Conservation (phyloP, 2,888 invertebrate genomes). For the Charanyca ferruginea region DNA sequence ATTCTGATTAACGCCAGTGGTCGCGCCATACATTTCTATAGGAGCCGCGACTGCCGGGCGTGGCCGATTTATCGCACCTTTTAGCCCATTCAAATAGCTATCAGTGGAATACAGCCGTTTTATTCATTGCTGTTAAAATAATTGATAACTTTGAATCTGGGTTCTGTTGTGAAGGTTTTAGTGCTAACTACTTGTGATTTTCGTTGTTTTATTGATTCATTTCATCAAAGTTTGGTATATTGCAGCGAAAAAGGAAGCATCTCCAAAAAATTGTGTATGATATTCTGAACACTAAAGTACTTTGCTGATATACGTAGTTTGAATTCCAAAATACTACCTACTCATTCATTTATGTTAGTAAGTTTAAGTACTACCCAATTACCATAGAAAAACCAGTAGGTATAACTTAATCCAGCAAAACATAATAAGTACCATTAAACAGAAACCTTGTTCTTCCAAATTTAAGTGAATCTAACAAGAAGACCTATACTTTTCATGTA, state of each 20-base stretch:
- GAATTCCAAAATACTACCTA: background rate
- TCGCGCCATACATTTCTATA: slow-evolving; percentile 86
- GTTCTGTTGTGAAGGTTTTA: slow-evolving; percentile 27
- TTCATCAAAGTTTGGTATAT: background rate
- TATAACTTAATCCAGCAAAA: slow-evolving; percentile 27
- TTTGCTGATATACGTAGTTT: background rate
- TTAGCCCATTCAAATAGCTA: slow-evolving; percentile 74
- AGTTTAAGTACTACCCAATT: background rate
- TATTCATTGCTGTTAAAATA: slow-evolving; percentile 65
- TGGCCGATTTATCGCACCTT: slow-evolving; percentile 87
- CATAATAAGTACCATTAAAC: slow-evolving; percentile 27
- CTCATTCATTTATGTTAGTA: background rate
- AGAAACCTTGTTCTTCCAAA: slow-evolving; percentile 41
- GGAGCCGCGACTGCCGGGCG: slow-evolving; percentile 68
- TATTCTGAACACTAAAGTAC: background rate
- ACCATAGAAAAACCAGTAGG: background rate
- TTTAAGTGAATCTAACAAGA: slow-evolving; percentile 45
- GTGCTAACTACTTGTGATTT: background rate
- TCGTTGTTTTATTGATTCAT: background rate
- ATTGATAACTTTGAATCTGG: slow-evolving; percentile 58
- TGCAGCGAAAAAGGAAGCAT: background rate
- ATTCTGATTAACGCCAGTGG: slow-evolving; percentile 88
- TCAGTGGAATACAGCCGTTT: slow-evolving; percentile 62
- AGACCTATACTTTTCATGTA: slow-evolving; percentile 69
- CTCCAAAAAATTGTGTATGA: background rate